A percentile compares a stretch with the other conserved stretches of the same genome.
phyloP scores from a whole-genome alignment of 1,140 invertebrate species.

The Calosoma granatense region DNA sequence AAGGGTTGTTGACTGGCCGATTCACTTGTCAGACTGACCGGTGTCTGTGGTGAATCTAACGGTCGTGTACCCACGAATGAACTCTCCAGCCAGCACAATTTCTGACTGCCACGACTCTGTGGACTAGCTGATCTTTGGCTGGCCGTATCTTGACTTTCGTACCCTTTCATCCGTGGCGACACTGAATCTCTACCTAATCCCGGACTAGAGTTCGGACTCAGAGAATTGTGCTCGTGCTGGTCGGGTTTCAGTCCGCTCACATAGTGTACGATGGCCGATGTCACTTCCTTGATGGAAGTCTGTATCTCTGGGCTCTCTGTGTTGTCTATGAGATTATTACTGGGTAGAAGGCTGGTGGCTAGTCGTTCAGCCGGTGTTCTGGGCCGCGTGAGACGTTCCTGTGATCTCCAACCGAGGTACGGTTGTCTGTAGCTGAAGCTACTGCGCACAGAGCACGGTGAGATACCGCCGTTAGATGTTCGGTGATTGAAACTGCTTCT shows the following conservation, averaged over 20 bases:
- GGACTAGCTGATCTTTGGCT: constrained; percentile 29
- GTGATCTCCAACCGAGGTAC: constrained; percentile 82
- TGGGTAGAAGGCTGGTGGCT: constrained; percentile 50
- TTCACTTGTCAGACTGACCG: constrained; percentile 42
- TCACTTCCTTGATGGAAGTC: constrained; percentile 83
- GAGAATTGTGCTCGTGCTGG: constrained; percentile 34
- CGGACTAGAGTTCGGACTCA: constrained; percentile 17
- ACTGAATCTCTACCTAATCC: constrained; percentile 19
- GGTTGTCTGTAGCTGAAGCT: constrained; percentile 62
- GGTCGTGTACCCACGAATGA: constrained; percentile 79
- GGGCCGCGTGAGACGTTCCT: constrained; percentile 65
- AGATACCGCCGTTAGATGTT: constrained; percentile 31
- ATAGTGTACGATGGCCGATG: constrained; percentile 86
- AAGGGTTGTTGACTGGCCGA: constrained; percentile 28
- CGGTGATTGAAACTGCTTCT: constrained; percentile 48
- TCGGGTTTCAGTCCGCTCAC: constrained; percentile 63
- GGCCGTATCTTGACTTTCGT: constrained; percentile 24
- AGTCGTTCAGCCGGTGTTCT: constrained; percentile 73
- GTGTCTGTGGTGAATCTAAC: constrained; percentile 73
- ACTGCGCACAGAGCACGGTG: constrained; percentile 40
- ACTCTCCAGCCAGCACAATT: constrained; percentile 78
- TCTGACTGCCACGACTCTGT: constrained; percentile 42
- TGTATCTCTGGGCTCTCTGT: constrained; percentile 66
- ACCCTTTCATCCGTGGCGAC: constrained; percentile 21
- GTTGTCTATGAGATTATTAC: constrained; percentile 29